phyloP scores from a whole-genome alignment of 2,888 invertebrate genomes.

The Acholoe squamosa region DNA sequence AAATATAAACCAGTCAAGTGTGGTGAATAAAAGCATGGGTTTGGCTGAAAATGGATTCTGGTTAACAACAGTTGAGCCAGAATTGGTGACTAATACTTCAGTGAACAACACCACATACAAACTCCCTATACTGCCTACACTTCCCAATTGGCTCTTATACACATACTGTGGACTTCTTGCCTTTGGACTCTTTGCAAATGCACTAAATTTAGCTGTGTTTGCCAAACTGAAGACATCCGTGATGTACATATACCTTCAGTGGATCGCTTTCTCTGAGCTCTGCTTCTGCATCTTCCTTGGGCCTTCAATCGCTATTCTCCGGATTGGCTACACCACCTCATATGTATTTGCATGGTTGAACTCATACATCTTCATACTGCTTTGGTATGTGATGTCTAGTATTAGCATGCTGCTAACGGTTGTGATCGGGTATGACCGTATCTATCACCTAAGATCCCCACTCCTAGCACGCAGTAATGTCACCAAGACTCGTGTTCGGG shows the following conservation, averaged over 20 bases:
- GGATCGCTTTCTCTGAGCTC: not conserved
- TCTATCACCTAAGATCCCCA: not conserved
- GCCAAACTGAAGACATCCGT: not conserved
- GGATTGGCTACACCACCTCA: not conserved
- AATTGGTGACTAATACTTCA: no score
- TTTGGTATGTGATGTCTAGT: not conserved
- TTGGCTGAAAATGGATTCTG: no score
- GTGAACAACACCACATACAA: no score
- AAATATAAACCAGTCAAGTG: no score
- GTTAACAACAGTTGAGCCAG: no score
- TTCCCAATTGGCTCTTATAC: not conserved
- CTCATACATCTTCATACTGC: not conserved
- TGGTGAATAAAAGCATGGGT: no score
- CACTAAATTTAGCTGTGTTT: not conserved
- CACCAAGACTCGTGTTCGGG: not conserved
- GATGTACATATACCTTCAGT: not conserved
- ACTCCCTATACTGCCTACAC: not conserved
- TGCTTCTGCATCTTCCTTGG: not conserved
- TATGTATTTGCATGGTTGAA: not conserved
- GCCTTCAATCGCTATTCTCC: not conserved
- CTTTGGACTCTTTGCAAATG: not conserved
- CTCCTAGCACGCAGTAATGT: not conserved
- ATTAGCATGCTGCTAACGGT: not conserved
- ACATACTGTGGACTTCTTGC: not conserved
- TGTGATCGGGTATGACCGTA: not conserved